A percentile compares a stretch with the other conserved stretches of the same genome.
Evolutionary conservation across 1,140 invertebrate genomes (phyloP).

Genomic region (Bombus waltoni): DNA sequence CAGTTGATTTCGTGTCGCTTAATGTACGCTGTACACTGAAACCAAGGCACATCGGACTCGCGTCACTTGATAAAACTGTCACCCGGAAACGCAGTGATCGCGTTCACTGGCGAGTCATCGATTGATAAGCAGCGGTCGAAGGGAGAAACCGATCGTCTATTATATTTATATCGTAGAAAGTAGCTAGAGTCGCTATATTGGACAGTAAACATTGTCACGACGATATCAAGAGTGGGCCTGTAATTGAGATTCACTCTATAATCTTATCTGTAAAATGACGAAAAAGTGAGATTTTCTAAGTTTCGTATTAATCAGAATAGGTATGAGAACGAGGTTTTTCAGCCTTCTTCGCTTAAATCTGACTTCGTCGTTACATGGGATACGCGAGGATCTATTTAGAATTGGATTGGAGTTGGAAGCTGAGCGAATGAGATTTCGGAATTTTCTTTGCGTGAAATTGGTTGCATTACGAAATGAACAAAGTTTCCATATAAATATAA

Average conservation of each 20-base stretch:
- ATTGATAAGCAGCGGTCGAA: neutral
- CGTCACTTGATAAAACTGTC: slow-evolving; percentile 23
- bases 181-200: too few species aligned
- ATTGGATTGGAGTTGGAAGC: too few species aligned
- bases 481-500: too few species aligned
- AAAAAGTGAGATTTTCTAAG: neutral
- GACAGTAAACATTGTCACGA: neutral
- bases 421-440: too few species aligned
- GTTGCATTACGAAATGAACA: too few species aligned
- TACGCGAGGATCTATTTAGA: too few species aligned
- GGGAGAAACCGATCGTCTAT: neutral
- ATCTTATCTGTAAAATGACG: neutral
- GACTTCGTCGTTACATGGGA: too few species aligned
- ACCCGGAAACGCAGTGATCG: neutral
- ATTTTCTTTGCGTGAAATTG: too few species aligned
- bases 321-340: too few species aligned
- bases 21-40: neutral
- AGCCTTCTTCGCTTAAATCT: too few species aligned
- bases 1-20: neutral
- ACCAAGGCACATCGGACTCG: neutral
- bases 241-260: neutral
- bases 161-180: neutral
- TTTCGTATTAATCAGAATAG: neutral
- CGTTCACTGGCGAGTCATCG: neutral
- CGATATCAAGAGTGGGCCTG: accelerated